phyloP scores from a whole-genome alignment of 2,888 invertebrate genomes.

The Copidosoma aretas region DNA sequence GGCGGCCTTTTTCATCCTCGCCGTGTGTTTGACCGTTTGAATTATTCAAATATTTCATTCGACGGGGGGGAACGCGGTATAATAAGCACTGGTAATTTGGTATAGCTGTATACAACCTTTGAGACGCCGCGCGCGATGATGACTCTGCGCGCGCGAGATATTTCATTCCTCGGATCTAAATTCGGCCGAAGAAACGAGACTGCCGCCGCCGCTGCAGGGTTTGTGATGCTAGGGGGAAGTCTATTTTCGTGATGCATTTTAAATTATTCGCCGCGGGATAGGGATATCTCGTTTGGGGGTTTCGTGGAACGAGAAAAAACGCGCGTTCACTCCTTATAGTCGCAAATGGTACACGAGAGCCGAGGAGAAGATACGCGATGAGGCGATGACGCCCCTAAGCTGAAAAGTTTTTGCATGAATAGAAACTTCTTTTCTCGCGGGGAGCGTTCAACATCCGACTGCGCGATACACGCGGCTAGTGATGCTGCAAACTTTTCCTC shows the following conservation, averaged over 20 bases:
- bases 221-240: too few relatives aligned
- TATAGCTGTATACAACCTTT: too few relatives aligned
- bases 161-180: too few relatives aligned
- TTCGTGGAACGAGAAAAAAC: too few relatives aligned
- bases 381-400: not conserved
- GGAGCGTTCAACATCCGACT: not conserved
- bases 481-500: conserved; percentile 19
- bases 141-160: too few relatives aligned
- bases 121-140: too few relatives aligned
- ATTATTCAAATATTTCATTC: not conserved
- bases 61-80: not conserved
- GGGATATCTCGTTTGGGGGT: too few relatives aligned
- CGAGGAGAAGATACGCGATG: not conserved
- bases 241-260: too few relatives aligned
- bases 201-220: too few relatives aligned
- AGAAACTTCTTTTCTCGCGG: not conserved
- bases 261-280: too few relatives aligned
- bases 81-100: not conserved
- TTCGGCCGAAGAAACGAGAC: too few relatives aligned
- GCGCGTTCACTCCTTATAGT: not conserved
- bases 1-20: not conserved
- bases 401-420: not conserved
- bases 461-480: not conserved
- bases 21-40: not conserved
- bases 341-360: not conserved